Evolutionary conservation across 2,888 invertebrate species (phyloP).

Genomic region (Hirtodrosophila confusa): DNA sequence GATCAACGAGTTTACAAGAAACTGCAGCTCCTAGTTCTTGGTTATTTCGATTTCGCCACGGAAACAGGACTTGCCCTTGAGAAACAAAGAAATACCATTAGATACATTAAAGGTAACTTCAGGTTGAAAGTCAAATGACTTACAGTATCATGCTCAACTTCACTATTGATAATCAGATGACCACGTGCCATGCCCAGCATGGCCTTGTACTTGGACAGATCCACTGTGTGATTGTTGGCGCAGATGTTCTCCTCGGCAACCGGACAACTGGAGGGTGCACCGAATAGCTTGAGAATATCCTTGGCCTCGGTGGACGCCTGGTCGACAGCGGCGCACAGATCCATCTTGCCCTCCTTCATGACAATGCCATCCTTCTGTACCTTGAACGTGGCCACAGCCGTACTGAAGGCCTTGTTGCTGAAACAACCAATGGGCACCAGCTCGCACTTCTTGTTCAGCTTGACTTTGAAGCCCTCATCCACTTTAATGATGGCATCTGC

Average conservation of each 20-base stretch:
- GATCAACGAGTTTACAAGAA: background rate
- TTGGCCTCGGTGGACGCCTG: conserved; percentile 68
- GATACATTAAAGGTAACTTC: background rate
- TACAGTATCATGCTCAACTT: conserved; percentile 84
- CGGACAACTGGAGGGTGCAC: conserved; percentile 84
- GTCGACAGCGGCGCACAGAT: conserved; percentile 82
- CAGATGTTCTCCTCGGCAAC: conserved; percentile 83
- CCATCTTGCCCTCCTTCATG: conserved; percentile 83
- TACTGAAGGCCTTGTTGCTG: conserved; percentile 82
- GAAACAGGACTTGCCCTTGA: conserved; percentile 82
- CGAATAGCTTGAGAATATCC: conserved; percentile 81
- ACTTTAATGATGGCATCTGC: conserved; percentile 71
- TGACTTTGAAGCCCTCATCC: conserved; percentile 74
- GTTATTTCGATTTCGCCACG: conserved; percentile 81
- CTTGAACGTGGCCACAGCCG: conserved; percentile 82
- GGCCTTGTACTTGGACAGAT: conserved; percentile 84
- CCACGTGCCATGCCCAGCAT: conserved; percentile 84
- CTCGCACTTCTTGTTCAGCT: conserved; percentile 84
- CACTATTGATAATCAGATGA: conserved; percentile 80
- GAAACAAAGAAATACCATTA: conserved; percentile 2
- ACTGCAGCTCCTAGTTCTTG: conserved; percentile 61
- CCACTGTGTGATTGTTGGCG: conserved; percentile 81
- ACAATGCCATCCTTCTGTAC: conserved; percentile 84
- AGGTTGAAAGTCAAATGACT: conserved; percentile 36
- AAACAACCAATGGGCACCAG: conserved; percentile 84